These are phyloP conservation scores for Drosophila repletoides DNA, from an alignment of 1,140 invertebrate genomes.

Conservation along the genomic window DNA sequence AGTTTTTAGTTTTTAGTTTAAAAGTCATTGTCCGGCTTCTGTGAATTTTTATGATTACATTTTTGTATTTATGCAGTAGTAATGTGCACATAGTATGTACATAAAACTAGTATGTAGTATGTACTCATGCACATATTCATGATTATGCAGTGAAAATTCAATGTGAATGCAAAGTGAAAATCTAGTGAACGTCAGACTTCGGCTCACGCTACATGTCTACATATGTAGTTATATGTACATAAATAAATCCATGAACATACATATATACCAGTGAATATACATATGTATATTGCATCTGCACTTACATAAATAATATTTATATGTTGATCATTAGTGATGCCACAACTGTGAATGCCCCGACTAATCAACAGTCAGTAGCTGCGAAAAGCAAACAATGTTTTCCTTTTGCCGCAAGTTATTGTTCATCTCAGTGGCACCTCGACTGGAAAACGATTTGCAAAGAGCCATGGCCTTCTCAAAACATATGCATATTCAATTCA, in stretches of 20 bases:
- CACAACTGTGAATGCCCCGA: constrained; percentile 1
- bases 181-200: constrained; percentile 35
- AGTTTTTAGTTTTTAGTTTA: constrained; percentile 19
- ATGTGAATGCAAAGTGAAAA: constrained; percentile 75
- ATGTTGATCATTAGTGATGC: not conserved
- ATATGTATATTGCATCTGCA: constrained; percentile 23
- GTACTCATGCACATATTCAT: constrained; percentile 22
- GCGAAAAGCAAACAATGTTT: constrained; percentile 42
- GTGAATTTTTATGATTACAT: constrained; percentile 42
- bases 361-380: constrained; percentile 32
- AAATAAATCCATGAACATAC: constrained; percentile 1
- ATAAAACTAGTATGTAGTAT: not conserved
- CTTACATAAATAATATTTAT: constrained; percentile 1
- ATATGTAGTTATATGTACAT: constrained; percentile 10
- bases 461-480: constrained; percentile 51
- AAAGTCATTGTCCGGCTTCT: constrained; percentile 45
- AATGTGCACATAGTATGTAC: constrained; percentile 22
- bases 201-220: constrained; percentile 33
- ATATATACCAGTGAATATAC: constrained; percentile 36
- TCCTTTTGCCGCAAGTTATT: constrained; percentile 39
- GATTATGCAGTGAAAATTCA: constrained; percentile 64
- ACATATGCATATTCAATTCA: constrained; percentile 31
- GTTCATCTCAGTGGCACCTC: constrained; percentile 11
- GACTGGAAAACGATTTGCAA: constrained; percentile 11
- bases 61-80: constrained; percentile 32